A percentile compares a stretch with the other conserved stretches of the same genome.
phyloP scores from a whole-genome alignment of 2,113 vertebrate genomes.

The Silurus asotus region DNA sequence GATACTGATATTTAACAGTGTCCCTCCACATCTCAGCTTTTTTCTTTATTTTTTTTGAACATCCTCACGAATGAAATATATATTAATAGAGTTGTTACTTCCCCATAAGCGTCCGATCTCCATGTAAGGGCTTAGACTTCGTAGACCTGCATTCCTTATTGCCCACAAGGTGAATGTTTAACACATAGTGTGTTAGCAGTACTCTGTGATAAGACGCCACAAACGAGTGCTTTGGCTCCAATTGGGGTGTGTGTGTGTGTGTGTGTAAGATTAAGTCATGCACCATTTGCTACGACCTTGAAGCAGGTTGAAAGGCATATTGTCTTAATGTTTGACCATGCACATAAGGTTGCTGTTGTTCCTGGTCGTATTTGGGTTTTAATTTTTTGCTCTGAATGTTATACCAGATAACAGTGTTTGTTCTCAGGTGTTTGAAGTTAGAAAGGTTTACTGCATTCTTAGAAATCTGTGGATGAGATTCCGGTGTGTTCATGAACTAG shows the following conservation, averaged over 20 bases:
- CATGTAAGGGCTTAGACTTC: slow-evolving; percentile 16
- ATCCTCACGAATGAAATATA: slow-evolving; percentile 3
- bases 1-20: too few relatives aligned
- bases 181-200: slow-evolving; percentile 12
- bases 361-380: not conserved
- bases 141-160: not conserved
- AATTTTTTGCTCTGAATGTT: not conserved
- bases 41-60: not conserved
- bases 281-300: not conserved
- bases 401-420: not conserved
- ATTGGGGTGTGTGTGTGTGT: not conserved
- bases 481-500: not conserved
- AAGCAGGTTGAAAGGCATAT: slow-evolving; percentile 12
- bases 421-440: not conserved
- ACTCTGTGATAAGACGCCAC: not conserved
- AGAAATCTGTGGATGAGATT: not conserved
- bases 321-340: not conserved
- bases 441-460: not conserved
- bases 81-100: slow-evolving; percentile 21
- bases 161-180: slow-evolving; percentile 44
- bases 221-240: not conserved
- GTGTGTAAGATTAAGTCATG: not conserved
- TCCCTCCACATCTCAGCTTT: too few relatives aligned
- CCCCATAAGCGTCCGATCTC: not conserved
- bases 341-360: not conserved